A percentile compares a stretch with the other conserved stretches of the same genome.
These are phyloP conservation scores for Hypomecis atomaria DNA, from an alignment of 2,888 invertebrate genomes.

Conservation along the genomic window DNA sequence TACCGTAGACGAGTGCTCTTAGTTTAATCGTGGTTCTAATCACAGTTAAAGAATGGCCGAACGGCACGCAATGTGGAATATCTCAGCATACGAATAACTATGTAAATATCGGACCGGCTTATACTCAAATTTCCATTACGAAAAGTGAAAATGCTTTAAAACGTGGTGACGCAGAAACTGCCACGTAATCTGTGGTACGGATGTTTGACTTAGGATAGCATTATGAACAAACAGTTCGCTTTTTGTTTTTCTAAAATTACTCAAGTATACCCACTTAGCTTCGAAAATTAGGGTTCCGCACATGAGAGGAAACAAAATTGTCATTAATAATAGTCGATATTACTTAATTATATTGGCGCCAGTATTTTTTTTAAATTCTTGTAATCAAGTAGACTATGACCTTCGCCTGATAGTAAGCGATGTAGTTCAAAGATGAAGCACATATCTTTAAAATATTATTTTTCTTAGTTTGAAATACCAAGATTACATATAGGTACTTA, in stretches of 20 bases:
- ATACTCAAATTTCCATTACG: slow-evolving; percentile 56
- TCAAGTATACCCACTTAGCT: slow-evolving; percentile 5
- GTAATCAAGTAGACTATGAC: too few relatives aligned
- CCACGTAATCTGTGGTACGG: slow-evolving; percentile 43
- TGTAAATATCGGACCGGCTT: slow-evolving; percentile 59
- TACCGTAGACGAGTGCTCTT: slow-evolving; percentile 51
- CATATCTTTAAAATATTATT: too few relatives aligned
- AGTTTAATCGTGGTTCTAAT: slow-evolving; percentile 55
- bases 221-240: background rate
- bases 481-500: too few relatives aligned
- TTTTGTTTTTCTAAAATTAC: slow-evolving; percentile 17
- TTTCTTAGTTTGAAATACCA: too few relatives aligned
- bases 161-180: slow-evolving; percentile 13
- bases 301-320: background rate
- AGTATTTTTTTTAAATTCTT: too few relatives aligned
- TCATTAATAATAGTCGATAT: too few relatives aligned
- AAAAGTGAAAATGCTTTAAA: slow-evolving; percentile 70
- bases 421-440: too few relatives aligned
- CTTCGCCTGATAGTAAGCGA: too few relatives aligned
- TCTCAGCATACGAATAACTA: slow-evolving; percentile 48
- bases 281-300: slow-evolving; percentile 6
- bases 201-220: slow-evolving; percentile 25
- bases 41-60: slow-evolving; percentile 43
- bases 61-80: slow-evolving; percentile 44
- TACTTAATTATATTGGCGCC: too few relatives aligned